Percentiles rank a stretch among this genome's conserved stretches.
These are phyloP conservation scores for Cosmia trapezina DNA, from an alignment of 2,888 invertebrate species.

Conservation along the genomic window DNA sequence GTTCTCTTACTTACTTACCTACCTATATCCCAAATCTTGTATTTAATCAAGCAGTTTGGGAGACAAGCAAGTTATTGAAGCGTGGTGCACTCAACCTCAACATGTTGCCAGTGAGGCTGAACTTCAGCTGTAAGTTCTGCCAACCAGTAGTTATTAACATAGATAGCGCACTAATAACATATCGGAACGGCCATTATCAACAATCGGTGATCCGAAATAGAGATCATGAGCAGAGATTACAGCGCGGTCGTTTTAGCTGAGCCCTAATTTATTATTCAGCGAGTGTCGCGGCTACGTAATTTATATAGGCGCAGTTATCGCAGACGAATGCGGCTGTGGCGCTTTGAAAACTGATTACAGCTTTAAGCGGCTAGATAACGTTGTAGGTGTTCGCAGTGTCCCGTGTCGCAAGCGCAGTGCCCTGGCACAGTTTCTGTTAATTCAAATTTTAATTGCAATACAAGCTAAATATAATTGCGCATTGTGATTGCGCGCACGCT, in stretches of 20 bases:
- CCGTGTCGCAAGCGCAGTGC: constrained; percentile 49
- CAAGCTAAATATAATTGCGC: constrained; percentile 84
- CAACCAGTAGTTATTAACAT: constrained; percentile 48
- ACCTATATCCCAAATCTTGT: constrained; percentile 29
- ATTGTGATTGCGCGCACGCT: constrained; percentile 81
- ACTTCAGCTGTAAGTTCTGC: constrained; percentile 42
- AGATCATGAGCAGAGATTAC: constrained; percentile 70
- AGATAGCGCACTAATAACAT: constrained; percentile 65
- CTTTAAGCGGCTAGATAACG: constrained; percentile 67
- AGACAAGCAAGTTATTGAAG: constrained; percentile 60
- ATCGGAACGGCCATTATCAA: constrained; percentile 66
- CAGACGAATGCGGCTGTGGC: constrained; percentile 71
- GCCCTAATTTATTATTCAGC: constrained; percentile 72
- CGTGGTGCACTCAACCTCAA: constrained; percentile 53
- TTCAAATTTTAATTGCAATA: constrained; percentile 82
- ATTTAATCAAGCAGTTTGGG: constrained; percentile 57
- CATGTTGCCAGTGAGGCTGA: constrained; percentile 56
- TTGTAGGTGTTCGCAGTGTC: constrained; percentile 60
- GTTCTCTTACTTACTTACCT: constrained; percentile 17
- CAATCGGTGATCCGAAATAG: constrained; percentile 66
- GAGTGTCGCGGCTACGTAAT: constrained; percentile 69
- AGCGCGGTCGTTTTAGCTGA: constrained; percentile 63
- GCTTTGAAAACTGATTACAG: constrained; percentile 70
- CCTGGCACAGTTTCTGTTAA: constrained; percentile 83
- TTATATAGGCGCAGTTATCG: constrained; percentile 71